These are phyloP conservation scores for Paradoxurus hermaphroditus DNA, from an alignment of 2,113 vertebrate species.

Conservation along the genomic window DNA sequence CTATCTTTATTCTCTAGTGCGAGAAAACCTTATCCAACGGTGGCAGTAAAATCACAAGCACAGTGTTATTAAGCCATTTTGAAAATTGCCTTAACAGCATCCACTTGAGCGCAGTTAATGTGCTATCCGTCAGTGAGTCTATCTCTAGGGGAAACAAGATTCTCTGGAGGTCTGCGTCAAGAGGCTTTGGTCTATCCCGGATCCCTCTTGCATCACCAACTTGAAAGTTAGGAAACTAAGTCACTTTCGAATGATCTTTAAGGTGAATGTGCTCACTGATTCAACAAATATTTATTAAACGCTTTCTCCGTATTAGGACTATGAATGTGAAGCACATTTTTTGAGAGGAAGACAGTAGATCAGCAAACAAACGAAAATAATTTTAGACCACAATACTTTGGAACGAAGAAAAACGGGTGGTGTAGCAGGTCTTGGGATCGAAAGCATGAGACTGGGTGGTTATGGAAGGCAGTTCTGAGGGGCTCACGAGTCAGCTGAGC, in stretches of 20 bases:
- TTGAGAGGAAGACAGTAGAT: background rate
- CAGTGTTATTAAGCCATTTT: background rate
- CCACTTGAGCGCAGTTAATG: background rate
- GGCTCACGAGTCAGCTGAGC: background rate
- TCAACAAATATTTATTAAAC: background rate
- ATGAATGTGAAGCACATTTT: background rate
- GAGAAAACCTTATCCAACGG: background rate
- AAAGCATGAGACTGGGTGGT: background rate
- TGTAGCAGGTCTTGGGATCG: background rate
- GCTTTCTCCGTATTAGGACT: background rate
- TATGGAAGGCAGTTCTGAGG: background rate
- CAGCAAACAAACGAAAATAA: background rate
- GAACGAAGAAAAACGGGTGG: background rate
- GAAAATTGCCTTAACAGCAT: slow-evolving; percentile 24
- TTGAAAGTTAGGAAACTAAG: slow-evolving; percentile 1
- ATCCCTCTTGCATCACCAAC: background rate
- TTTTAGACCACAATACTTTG: background rate
- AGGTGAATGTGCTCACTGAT: background rate
- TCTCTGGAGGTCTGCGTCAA: background rate
- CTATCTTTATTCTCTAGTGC: background rate
- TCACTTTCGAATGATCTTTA: background rate
- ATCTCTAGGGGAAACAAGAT: background rate
- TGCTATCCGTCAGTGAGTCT: background rate
- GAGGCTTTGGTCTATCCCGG: background rate
- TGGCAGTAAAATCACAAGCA: background rate